These are phyloP conservation scores for human DNA, from an alignment of 2,113 vertebrate genomes.

Conservation along the genomic window GRCh38 chr2:13105501-13106000, in stretches of 20 bases:
- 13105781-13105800: background rate
- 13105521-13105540: background rate
- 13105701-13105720: background rate
- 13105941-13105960: background rate
- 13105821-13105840: background rate
- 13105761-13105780: background rate
- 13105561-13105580: background rate
- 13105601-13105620: background rate
- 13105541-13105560: background rate
- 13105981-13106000: background rate
- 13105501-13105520: background rate
- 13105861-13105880: background rate
- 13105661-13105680: background rate
- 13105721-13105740: background rate
- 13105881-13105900: background rate
- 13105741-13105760: background rate
- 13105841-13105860: background rate
- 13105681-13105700: background rate
- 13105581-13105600: background rate
- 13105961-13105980: background rate
- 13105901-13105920: background rate
- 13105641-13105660: background rate
- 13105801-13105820: too few relatives aligned
- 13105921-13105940: background rate
- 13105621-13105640: background rate